phyloP scores from a whole-genome alignment of 2,888 invertebrate species.

The Synanthedon tipuliformis region DNA sequence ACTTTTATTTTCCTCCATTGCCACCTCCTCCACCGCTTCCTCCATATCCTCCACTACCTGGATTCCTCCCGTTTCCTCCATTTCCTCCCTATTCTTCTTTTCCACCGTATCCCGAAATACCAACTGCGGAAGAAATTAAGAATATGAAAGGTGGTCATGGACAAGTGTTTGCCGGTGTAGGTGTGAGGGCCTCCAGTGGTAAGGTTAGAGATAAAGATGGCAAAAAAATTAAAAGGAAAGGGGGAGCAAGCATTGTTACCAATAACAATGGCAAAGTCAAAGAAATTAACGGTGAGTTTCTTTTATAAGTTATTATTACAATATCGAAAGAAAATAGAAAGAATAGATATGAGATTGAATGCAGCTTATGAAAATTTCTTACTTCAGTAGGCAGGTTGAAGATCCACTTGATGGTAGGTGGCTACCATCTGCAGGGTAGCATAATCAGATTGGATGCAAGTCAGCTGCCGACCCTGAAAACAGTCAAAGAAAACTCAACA shows the following conservation, averaged over 20 bases:
- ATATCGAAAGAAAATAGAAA: not conserved
- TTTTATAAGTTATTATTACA: not conserved
- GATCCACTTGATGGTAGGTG: too few relatives aligned
- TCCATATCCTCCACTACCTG: slow-evolving; percentile 7
- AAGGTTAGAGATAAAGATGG: slow-evolving; percentile 1
- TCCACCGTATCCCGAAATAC: slow-evolving; percentile 6
- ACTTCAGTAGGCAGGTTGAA: too few relatives aligned
- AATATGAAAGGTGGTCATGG: slow-evolving; percentile 15
- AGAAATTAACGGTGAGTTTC: slow-evolving; percentile 12
- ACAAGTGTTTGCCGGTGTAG: slow-evolving; percentile 18
- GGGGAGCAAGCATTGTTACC: slow-evolving; percentile 18
- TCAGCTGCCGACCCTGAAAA: too few relatives aligned
- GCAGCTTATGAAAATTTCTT: too few relatives aligned
- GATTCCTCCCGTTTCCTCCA: slow-evolving; percentile 6
- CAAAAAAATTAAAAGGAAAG: slow-evolving; percentile 9
- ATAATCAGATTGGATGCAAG: too few relatives aligned
- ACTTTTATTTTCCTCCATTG: slow-evolving; percentile 12
- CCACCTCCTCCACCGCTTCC: slow-evolving; percentile 5
- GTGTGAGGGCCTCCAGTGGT: slow-evolving; percentile 13
- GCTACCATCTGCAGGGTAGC: too few relatives aligned
- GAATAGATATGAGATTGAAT: not conserved
- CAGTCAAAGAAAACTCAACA: too few relatives aligned
- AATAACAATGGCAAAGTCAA: slow-evolving; percentile 22
- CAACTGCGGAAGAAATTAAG: slow-evolving; percentile 16
- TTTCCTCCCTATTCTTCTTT: slow-evolving; percentile 12